phyloP scores from a whole-genome alignment of 2,113 vertebrate species.

The Cryptotis parvus region DNA sequence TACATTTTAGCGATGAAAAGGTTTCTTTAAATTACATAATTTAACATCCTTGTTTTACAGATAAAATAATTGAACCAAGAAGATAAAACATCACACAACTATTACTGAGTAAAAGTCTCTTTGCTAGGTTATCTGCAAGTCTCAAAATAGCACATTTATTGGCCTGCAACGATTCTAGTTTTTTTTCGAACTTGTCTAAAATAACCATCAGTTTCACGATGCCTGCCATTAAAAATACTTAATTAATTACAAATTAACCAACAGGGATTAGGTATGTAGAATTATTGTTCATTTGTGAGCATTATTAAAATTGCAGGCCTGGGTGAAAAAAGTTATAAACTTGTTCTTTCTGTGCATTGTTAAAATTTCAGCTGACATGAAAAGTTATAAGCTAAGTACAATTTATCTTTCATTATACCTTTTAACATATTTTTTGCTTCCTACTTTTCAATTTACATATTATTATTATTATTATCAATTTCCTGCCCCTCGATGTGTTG shows the following conservation, averaged over 20 bases:
- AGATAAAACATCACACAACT: slow-evolving; percentile 19
- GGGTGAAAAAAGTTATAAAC: not conserved
- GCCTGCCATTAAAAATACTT: slow-evolving; percentile 16
- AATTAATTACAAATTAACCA: slow-evolving; percentile 44
- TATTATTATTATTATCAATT: no score
- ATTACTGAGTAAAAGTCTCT: not conserved
- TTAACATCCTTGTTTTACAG: slow-evolving; percentile 29
- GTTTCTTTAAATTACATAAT: not conserved
- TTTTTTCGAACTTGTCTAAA: not conserved
- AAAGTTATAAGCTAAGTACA: not conserved
- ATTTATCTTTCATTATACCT: slow-evolving; percentile 25
- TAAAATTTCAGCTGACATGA: no score
- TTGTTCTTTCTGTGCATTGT: no score
- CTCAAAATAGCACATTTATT: slow-evolving; percentile 4
- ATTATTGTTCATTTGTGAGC: slow-evolving; percentile 29
- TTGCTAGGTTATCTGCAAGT: not conserved
- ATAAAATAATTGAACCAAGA: slow-evolving; percentile 32
- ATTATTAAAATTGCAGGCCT: slow-evolving; percentile 25
- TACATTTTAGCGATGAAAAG: slow-evolving; percentile 16
- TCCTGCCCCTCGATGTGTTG: no score
- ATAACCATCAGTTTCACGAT: not conserved
- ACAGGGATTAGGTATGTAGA: not conserved
- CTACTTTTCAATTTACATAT: no score
- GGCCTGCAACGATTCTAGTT: not conserved
- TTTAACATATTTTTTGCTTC: not conserved